A percentile compares a stretch with the other conserved stretches of the same genome.
These are phyloP conservation scores for Probosciger aterrimus DNA, from an alignment of 2,113 vertebrate species.

Conservation along the genomic window DNA sequence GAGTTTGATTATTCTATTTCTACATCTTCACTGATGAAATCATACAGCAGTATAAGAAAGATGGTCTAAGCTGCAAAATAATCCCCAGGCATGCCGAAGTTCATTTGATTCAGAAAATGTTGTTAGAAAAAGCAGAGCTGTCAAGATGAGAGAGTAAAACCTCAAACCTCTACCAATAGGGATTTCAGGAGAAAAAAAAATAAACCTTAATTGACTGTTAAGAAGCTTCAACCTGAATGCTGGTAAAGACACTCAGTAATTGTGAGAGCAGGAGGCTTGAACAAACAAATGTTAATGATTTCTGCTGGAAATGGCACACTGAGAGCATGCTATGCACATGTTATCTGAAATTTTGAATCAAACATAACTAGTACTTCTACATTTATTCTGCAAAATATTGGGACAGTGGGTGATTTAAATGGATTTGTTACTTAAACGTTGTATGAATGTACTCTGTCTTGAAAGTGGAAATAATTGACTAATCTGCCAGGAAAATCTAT, in stretches of 20 bases:
- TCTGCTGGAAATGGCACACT: background rate
- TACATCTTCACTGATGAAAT: background rate
- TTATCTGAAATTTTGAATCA: background rate
- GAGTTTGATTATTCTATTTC: background rate
- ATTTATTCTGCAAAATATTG: background rate
- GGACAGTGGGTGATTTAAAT: background rate
- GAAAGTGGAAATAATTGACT: constrained; percentile 21
- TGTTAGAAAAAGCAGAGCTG: background rate
- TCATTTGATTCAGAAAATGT: background rate
- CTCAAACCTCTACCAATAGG: background rate
- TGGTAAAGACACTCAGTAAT: background rate
- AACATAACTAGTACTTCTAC: background rate
- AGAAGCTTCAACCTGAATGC: background rate
- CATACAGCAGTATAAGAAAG: background rate
- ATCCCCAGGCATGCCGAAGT: fast-evolving
- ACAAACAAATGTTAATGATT: background rate
- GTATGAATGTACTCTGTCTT: background rate
- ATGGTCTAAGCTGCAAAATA: background rate
- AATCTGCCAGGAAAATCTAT: constrained; percentile 13
- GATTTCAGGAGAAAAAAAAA: background rate
- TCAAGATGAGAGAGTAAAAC: background rate
- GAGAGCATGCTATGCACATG: background rate
- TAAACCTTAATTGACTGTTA: background rate
- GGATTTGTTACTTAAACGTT: background rate
- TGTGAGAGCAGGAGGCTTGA: background rate